Percentiles rank a stretch among this genome's conserved stretches.
Conservation (phyloP, 1,140 invertebrate genomes). For the Neocloeon triangulifer region DNA sequence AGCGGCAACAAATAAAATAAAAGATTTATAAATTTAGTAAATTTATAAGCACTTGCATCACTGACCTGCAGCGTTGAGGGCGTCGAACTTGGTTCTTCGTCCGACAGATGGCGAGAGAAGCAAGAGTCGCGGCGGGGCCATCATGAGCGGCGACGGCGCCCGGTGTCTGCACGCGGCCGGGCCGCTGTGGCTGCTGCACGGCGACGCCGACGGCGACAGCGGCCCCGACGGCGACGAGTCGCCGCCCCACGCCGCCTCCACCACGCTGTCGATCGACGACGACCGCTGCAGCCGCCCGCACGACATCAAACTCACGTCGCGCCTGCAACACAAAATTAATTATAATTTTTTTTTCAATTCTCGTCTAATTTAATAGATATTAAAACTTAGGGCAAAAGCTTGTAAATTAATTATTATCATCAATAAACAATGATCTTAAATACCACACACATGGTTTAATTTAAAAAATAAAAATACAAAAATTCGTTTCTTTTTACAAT, state of each 20-base stretch:
- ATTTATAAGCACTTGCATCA: too few species aligned
- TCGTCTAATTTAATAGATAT: too few species aligned
- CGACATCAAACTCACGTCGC: neutral
- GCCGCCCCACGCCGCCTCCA: constrained; percentile 14
- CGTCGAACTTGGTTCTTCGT: constrained; percentile 41
- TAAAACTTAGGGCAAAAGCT: too few species aligned
- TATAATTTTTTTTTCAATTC: too few species aligned
- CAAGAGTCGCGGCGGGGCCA: constrained; percentile 20
- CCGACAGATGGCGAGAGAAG: constrained; percentile 47
- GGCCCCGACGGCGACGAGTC: neutral
- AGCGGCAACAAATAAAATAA: too few species aligned
- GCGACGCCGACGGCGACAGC: neutral
- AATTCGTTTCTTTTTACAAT: too few species aligned
- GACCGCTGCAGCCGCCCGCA: constrained; percentile 35
- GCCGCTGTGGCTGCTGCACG: too few species aligned
- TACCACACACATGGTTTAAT: too few species aligned
- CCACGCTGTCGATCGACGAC: constrained; percentile 46
- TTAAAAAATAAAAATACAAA: too few species aligned
- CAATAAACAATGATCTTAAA: too few species aligned
- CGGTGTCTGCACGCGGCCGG: constrained; percentile 18
- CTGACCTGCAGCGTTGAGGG: constrained; percentile 49
- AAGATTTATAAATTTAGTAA: too few species aligned
- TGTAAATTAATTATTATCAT: too few species aligned
- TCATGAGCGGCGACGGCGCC: constrained; percentile 16
- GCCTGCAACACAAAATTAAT: neutral